A percentile compares a stretch with the other conserved stretches of the same genome.
phyloP scores from a whole-genome alignment of 2,113 vertebrate species.

The Paradisaea rubra region DNA sequence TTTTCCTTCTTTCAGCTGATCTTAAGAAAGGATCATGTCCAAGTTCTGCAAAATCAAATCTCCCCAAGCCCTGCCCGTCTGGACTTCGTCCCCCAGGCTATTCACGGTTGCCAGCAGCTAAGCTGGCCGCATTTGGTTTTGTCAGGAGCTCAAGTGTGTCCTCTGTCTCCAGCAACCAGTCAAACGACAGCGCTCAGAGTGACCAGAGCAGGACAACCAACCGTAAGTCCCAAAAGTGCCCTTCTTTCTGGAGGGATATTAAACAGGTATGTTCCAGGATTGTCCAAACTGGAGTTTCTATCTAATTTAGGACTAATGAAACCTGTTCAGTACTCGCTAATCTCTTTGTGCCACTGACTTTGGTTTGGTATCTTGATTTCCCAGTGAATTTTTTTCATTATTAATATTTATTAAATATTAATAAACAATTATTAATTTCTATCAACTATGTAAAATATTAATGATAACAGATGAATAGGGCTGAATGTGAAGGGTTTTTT shows the following conservation, averaged over 20 bases:
- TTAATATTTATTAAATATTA: neutral
- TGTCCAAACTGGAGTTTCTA: neutral
- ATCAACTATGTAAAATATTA: neutral
- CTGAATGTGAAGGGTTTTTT: neutral
- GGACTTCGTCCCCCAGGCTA: conserved; percentile 90
- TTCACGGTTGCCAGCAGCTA: conserved; percentile 82
- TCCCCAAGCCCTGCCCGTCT: conserved; percentile 82
- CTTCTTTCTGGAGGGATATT: neutral
- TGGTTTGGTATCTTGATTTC: neutral
- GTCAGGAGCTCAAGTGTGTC: conserved; percentile 86
- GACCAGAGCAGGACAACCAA: conserved; percentile 74
- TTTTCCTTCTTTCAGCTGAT: conserved; percentile 66
- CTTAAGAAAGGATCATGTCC: conserved; percentile 76
- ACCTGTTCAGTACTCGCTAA: neutral
- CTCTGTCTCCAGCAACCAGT: conserved; percentile 87
- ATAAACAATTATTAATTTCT: neutral
- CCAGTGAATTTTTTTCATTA: neutral
- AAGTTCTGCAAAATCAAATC: conserved; percentile 74
- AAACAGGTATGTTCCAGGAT: neutral
- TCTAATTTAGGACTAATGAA: neutral
- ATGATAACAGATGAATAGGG: neutral
- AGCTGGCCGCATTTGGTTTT: conserved; percentile 83
- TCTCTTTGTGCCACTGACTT: neutral
- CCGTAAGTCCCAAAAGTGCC: conserved; percentile 74
- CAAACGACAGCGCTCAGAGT: conserved; percentile 76